Evolutionary conservation across 2,113 vertebrate genomes (phyloP).

Genomic region (Mirounga angustirostris): DNA sequence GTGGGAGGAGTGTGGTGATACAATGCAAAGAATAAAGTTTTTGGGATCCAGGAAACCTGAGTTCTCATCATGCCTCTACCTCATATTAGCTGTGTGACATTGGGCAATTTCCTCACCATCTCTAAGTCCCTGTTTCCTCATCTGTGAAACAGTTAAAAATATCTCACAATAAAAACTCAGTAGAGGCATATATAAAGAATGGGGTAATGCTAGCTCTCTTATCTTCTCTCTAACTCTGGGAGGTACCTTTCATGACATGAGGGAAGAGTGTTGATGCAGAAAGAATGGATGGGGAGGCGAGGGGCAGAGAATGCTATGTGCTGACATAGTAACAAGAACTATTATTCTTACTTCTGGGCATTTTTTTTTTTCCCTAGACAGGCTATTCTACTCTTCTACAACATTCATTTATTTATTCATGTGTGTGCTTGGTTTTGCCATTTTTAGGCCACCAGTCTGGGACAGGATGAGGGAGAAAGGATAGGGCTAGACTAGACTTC

Average conservation of each 20-base stretch:
- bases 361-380: background rate
- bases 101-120: background rate
- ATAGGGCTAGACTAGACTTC: background rate
- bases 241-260: background rate
- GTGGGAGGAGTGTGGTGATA: background rate
- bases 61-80: background rate
- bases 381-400: background rate
- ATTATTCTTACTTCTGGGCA: background rate
- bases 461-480: background rate
- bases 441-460: background rate
- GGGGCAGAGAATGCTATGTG: fast-evolving
- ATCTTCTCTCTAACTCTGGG: background rate
- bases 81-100: background rate
- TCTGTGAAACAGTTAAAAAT: background rate
- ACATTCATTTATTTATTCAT: background rate
- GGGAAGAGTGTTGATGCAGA: background rate
- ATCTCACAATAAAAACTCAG: background rate
- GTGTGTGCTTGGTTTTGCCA: background rate
- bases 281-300: background rate
- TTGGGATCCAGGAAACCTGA: background rate
- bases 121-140: background rate
- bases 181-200: background rate
- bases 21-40: background rate
- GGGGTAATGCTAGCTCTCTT: background rate
- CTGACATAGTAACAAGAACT: background rate